These are phyloP conservation scores for Crambe crambe DNA, from an alignment of 37 sponge, comb jelly and placozoan genomes.

Conservation along the genomic window DNA sequence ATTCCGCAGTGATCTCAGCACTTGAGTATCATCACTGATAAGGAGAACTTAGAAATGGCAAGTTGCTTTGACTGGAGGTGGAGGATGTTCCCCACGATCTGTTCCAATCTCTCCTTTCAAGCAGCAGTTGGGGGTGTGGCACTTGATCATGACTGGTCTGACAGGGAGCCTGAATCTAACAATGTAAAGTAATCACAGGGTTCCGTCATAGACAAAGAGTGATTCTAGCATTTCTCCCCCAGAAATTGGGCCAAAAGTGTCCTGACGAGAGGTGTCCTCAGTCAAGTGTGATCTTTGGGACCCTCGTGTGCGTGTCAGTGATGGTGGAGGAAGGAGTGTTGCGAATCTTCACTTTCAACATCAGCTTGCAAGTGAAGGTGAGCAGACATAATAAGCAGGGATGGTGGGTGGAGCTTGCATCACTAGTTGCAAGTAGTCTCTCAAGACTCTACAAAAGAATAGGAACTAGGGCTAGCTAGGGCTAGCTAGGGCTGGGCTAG, in stretches of 20 bases:
- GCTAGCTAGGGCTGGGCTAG: too few relatives aligned
- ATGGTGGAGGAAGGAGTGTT: neutral
- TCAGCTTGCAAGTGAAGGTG: constrained; percentile 5
- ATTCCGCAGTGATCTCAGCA: neutral
- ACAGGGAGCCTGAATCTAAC: too few relatives aligned
- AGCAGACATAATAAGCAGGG: constrained; percentile 28
- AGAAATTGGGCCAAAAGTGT: too few relatives aligned
- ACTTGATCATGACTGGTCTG: neutral
- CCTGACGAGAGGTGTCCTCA: too few relatives aligned
- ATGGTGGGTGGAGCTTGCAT: constrained; percentile 2
- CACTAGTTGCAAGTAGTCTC: neutral
- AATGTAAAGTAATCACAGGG: too few relatives aligned
- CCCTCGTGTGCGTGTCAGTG: neutral
- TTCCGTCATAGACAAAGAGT: too few relatives aligned
- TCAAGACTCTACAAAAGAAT: constrained; percentile 21
- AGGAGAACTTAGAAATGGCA: constrained; percentile 15
- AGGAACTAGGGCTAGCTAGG: too few relatives aligned
- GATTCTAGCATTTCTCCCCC: too few relatives aligned
- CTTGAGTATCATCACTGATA: neutral
- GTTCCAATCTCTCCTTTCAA: constrained; percentile 11
- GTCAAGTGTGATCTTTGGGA: too few relatives aligned
- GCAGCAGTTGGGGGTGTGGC: neutral
- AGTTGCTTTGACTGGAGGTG: constrained; percentile 41
- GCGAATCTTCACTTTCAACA: neutral
- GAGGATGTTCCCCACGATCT: constrained; percentile 21